Conservation (phyloP, 2,797 vertebrate genomes). For the Gymnoscopelus microlampas region DNA sequence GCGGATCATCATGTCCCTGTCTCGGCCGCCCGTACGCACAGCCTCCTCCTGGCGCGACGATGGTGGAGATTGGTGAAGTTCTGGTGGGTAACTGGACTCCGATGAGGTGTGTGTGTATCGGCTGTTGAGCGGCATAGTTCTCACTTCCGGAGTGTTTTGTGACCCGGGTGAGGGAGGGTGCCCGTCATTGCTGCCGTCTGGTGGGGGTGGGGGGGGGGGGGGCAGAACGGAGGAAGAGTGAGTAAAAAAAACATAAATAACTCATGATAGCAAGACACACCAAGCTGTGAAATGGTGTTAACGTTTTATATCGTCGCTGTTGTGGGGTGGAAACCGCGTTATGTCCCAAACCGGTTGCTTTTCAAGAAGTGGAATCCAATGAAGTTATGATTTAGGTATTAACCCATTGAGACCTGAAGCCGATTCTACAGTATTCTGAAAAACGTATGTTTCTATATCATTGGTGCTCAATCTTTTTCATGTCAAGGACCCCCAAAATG, state of each 20-base stretch:
- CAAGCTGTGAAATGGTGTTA: neutral
- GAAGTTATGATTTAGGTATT: no score
- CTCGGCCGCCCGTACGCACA: conserved; percentile 74
- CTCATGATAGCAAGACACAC: no score
- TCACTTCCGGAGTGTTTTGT: conserved; percentile 98
- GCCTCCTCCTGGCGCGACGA: conserved; percentile 93
- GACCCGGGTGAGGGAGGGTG: conserved; percentile 92
- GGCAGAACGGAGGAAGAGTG: conserved; percentile 24
- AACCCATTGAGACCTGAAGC: no score
- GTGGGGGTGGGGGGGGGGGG: conserved; percentile 60
- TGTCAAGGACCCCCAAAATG: no score
- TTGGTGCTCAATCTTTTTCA: no score
- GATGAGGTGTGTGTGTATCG: conserved; percentile 87
- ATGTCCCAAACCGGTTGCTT: no score
- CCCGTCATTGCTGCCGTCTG: conserved; percentile 97
- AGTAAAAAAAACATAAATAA: conserved; percentile 5
- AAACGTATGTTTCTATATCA: no score
- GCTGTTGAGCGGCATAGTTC: conserved; percentile 83
- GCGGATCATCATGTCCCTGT: conserved; percentile 62
- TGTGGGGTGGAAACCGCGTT: no score
- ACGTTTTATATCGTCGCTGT: neutral
- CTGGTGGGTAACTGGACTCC: conserved; percentile 96
- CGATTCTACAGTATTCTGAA: no score
- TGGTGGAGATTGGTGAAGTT: conserved; percentile 97
- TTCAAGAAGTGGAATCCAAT: no score